Conservation (phyloP, 2,888 invertebrate genomes). For the Plemyria rubiginata region DNA sequence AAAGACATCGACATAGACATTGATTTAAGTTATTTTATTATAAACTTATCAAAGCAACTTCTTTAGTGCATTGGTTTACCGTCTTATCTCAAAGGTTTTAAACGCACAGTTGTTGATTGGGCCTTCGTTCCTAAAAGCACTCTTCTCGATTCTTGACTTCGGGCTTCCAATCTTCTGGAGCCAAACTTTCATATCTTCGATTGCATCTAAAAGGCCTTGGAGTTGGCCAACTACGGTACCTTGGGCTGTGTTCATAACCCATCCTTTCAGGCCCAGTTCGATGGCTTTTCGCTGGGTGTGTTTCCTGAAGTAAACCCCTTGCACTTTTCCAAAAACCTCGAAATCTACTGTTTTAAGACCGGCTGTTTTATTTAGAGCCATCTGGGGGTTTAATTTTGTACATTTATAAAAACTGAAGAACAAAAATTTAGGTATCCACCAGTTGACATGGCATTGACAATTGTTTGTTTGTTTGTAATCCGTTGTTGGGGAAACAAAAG, state of each 20-base stretch:
- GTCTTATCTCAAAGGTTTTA: slow-evolving; percentile 78
- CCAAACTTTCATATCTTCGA: slow-evolving; percentile 86
- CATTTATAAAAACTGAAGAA: slow-evolving; percentile 12
- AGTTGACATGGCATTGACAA: slow-evolving; percentile 31
- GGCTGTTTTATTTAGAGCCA: slow-evolving; percentile 50
- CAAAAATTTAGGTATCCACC: slow-evolving; percentile 8
- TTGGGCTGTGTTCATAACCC: slow-evolving; percentile 90
- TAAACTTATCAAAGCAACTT: slow-evolving; percentile 6
- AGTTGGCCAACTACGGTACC: slow-evolving; percentile 89
- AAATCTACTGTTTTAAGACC: slow-evolving; percentile 73
- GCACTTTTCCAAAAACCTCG: slow-evolving; percentile 86
- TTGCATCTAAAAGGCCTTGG: slow-evolving; percentile 84
- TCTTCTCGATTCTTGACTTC: slow-evolving; percentile 87
- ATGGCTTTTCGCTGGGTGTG: slow-evolving; percentile 87
- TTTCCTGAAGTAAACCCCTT: slow-evolving; percentile 85
- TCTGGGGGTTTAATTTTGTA: slow-evolving; percentile 8
- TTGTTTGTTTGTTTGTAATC: slow-evolving; percentile 43
- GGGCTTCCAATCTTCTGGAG: slow-evolving; percentile 88
- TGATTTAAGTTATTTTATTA: slow-evolving; percentile 17
- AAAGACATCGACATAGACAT: slow-evolving; percentile 3
- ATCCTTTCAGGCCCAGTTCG: slow-evolving; percentile 87
- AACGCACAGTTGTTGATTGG: slow-evolving; percentile 76
- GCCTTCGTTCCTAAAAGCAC: slow-evolving; percentile 87
- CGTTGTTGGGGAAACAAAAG: slow-evolving; percentile 54
- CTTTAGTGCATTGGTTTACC: slow-evolving; percentile 46